Evolutionary conservation across 1,140 invertebrate species (phyloP).

Genomic region (Solen grandis): DNA sequence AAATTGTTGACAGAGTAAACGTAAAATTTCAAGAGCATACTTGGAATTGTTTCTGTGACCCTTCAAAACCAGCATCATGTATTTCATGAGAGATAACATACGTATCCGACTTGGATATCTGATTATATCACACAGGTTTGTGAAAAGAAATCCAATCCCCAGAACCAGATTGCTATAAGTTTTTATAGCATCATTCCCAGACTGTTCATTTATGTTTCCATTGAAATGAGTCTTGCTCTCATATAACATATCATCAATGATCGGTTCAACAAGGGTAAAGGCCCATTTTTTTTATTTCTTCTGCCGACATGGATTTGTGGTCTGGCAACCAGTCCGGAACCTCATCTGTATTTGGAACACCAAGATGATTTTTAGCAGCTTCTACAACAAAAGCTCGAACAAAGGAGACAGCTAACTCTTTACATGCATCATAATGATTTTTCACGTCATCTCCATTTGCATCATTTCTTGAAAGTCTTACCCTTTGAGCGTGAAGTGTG

Average conservation of each 20-base stretch:
- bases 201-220: not conserved
- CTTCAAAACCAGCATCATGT: conserved; percentile 14
- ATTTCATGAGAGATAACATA: not conserved
- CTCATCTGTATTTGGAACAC: not conserved
- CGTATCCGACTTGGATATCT: not conserved
- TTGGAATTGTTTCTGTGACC: conserved; percentile 30
- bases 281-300: conserved; percentile 1
- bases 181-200: not conserved
- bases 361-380: not conserved
- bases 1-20: conserved; percentile 9
- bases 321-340: not conserved
- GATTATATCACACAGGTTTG: not conserved
- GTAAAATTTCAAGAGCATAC: conserved; percentile 16
- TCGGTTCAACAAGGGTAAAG: not conserved
- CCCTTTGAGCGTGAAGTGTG: not conserved
- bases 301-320: not conserved
- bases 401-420: not conserved
- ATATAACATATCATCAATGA: not conserved
- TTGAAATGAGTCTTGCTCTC: not conserved
- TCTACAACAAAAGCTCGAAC: not conserved
- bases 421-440: not conserved
- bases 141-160: not conserved
- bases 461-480: not conserved
- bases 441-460: conserved; percentile 3
- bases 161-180: not conserved